Conservation (phyloP, 2,797 vertebrate species). For the Enteromius fasciolatus region DNA sequence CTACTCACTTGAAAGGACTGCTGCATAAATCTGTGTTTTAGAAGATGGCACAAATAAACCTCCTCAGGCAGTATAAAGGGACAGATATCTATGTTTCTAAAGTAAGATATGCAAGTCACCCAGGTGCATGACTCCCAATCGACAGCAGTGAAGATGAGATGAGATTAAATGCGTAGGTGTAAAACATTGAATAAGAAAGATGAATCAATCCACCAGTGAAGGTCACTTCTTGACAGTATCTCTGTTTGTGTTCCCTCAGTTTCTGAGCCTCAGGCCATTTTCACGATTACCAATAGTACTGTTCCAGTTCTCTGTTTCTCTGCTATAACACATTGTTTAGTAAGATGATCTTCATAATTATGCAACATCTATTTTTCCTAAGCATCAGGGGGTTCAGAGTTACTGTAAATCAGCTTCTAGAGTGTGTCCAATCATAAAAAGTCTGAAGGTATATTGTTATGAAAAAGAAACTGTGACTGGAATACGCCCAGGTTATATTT, state of each 20-base stretch:
- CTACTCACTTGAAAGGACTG: conserved; percentile 1
- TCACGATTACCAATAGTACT: neutral
- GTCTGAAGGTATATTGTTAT: neutral
- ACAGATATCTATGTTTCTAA: conserved; percentile 3
- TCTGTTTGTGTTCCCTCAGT: conserved; percentile 11
- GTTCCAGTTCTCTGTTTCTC: conserved; percentile 3
- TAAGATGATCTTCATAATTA: conserved; percentile 4
- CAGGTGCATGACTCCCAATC: neutral
- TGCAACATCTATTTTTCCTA: conserved; percentile 19
- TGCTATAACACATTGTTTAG: conserved; percentile 12
- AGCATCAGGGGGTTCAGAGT: conserved; percentile 11
- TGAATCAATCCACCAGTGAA: conserved; percentile 21
- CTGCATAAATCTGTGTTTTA: neutral
- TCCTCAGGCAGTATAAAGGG: neutral
- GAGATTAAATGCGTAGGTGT: conserved; percentile 14
- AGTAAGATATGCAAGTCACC: conserved; percentile 3
- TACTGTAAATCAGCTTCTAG: conserved; percentile 17
- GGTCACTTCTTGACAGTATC: conserved; percentile 19
- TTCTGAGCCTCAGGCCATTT: conserved; percentile 10
- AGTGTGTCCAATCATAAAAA: conserved; percentile 13
- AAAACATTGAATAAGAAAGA: conserved; percentile 16
- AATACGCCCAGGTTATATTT: neutral
- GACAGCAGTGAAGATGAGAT: conserved; percentile 19
- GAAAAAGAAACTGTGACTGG: conserved; percentile 4
- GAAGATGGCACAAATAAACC: neutral